These are phyloP conservation scores for Eristalinus sepulchralis DNA, from an alignment of 2,888 invertebrate genomes.

Conservation along the genomic window DNA sequence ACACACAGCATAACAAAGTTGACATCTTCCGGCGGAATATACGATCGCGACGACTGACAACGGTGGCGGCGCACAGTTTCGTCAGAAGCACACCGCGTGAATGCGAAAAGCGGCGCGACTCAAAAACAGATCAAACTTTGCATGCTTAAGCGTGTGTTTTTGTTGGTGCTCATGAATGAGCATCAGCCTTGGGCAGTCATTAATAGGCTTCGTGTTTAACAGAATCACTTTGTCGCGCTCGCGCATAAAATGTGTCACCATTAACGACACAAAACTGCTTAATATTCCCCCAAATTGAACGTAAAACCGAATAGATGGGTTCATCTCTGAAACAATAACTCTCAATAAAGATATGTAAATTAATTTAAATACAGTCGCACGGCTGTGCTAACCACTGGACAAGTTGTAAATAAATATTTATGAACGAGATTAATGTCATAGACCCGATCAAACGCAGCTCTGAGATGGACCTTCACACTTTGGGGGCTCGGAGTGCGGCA, in stretches of 20 bases:
- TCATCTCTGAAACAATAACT: background rate
- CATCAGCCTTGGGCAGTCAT: background rate
- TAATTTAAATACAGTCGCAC: background rate
- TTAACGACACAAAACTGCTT: background rate
- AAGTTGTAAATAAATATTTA: constrained; percentile 16
- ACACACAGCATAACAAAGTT: background rate
- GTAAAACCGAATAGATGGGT: background rate
- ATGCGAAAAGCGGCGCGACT: background rate
- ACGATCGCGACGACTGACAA: background rate
- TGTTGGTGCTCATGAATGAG: background rate
- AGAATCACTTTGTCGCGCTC: background rate
- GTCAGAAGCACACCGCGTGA: background rate
- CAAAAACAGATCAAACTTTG: background rate
- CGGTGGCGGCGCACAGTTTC: background rate
- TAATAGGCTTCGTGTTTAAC: background rate
- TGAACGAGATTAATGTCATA: constrained; percentile 12
- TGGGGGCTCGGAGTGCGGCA: background rate
- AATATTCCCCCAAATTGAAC: background rate
- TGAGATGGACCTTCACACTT: background rate
- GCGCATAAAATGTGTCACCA: background rate
- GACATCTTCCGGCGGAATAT: background rate
- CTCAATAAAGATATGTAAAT: background rate
- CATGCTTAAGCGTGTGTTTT: background rate
- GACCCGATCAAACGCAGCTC: background rate
- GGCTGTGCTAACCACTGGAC: background rate